Evolutionary conservation across 1,140 invertebrate genomes (phyloP).

Genomic region (Drosophila fuyamai): DNA sequence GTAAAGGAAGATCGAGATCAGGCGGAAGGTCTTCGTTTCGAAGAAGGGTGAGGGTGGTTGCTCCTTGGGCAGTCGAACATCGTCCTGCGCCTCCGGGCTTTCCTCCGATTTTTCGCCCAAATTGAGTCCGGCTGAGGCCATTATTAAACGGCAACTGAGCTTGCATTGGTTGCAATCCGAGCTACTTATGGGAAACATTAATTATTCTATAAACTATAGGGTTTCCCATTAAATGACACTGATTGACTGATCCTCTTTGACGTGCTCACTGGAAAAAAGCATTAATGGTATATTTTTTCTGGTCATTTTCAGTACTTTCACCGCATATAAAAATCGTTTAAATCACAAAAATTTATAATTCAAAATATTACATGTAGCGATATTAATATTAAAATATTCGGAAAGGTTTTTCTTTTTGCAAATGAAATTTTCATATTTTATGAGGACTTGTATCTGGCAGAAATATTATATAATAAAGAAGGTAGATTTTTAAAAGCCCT

Average conservation of each 20-base stretch:
- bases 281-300: not conserved
- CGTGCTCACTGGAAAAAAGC: not conserved
- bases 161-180: no score
- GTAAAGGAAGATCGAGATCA: conserved; percentile 71
- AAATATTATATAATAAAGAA: no score
- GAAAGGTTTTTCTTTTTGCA: no score
- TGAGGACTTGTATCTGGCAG: no score
- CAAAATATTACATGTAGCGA: no score
- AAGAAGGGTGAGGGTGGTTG: conserved; percentile 57
- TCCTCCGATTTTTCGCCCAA: conserved; percentile 5
- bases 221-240: conserved; percentile 13
- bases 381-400: no score
- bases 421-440: no score
- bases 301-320: no score
- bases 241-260: conserved; percentile 19
- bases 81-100: conserved; percentile 8
- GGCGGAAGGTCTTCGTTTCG: conserved; percentile 74
- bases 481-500: no score
- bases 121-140: conserved; percentile 19
- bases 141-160: not conserved
- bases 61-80: conserved; percentile 67
- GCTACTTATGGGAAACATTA: conserved; percentile 25
- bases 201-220: conserved; percentile 44
- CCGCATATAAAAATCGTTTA: no score
- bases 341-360: no score